Conservation (phyloP, 1,140 invertebrate species). For the Drosophila murphyi region DNA sequence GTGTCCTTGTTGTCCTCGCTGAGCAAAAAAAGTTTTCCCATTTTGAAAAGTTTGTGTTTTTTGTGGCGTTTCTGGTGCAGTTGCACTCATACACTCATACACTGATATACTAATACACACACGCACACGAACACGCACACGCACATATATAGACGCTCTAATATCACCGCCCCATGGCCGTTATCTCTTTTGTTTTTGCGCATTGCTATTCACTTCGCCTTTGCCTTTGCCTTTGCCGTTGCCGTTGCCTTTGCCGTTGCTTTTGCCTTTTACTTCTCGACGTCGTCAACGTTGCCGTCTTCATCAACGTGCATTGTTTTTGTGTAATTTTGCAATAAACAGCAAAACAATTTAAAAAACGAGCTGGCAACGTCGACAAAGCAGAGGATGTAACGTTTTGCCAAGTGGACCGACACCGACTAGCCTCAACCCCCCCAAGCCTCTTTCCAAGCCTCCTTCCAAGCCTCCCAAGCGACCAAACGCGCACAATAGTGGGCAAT, state of each 20-base stretch:
- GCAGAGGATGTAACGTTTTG: slow-evolving; percentile 80
- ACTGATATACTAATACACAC: slow-evolving; percentile 19
- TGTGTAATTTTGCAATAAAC: slow-evolving; percentile 83
- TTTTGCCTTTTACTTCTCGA: slow-evolving; percentile 34
- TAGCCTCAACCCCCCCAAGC: slow-evolving; percentile 12
- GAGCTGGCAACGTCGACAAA: slow-evolving; percentile 59
- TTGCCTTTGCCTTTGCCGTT: slow-evolving; percentile 31
- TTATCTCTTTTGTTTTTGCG: slow-evolving; percentile 74
- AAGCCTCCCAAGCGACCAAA: slow-evolving; percentile 5
- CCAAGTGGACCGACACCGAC: slow-evolving; percentile 75
- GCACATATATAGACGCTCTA: slow-evolving; percentile 26
- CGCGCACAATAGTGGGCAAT: slow-evolving; percentile 49
- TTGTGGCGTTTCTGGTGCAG: slow-evolving; percentile 66
- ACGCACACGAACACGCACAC: slow-evolving; percentile 20
- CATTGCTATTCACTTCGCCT: slow-evolving; percentile 23
- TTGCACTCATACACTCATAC: slow-evolving; percentile 58
- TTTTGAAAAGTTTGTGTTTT: slow-evolving; percentile 79
- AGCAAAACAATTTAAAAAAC: slow-evolving; percentile 79
- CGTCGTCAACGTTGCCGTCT: slow-evolving; percentile 59
- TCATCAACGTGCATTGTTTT: slow-evolving; percentile 80
- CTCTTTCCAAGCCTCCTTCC: too few species aligned
- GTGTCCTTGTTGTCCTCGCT: slow-evolving; percentile 60
- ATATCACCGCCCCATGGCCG: slow-evolving; percentile 12
- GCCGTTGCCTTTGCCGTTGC: slow-evolving; percentile 41
- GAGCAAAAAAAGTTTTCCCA: slow-evolving; percentile 78